Evolutionary conservation across 2,113 vertebrate species (phyloP).

Genomic region (Scolopax mira): DNA sequence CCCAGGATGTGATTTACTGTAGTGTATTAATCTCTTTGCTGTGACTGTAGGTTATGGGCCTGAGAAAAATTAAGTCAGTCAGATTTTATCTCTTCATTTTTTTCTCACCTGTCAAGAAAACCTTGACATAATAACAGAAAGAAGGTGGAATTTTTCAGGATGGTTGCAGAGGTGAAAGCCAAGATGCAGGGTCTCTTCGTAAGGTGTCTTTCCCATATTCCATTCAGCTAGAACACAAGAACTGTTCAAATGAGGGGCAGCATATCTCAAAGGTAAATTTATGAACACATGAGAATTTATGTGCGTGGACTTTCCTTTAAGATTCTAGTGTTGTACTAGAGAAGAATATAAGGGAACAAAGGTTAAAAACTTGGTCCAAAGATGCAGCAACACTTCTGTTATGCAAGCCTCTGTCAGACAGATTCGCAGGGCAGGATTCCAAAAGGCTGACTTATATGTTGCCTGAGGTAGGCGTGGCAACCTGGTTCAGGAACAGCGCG

Average conservation of each 20-base stretch:
- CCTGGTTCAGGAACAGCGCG: too few relatives aligned
- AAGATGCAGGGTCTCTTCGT: background rate
- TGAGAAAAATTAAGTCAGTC: constrained; percentile 45
- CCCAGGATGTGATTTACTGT: constrained; percentile 8
- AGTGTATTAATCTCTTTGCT: constrained; percentile 10
- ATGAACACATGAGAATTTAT: background rate
- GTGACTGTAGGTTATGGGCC: background rate
- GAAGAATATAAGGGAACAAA: background rate
- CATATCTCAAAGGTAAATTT: background rate
- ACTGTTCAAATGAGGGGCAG: background rate
- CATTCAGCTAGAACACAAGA: background rate
- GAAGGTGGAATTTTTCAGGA: background rate
- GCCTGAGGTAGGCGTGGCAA: too few relatives aligned
- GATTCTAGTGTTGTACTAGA: background rate
- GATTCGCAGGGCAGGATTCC: background rate
- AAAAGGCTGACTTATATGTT: background rate
- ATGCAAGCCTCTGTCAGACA: background rate
- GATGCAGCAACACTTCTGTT: background rate
- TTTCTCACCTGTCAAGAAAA: constrained; percentile 20
- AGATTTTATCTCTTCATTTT: constrained; percentile 22
- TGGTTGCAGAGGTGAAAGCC: background rate
- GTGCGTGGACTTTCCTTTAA: background rate
- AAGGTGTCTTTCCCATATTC: background rate
- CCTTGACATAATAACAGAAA: background rate
- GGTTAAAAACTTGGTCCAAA: background rate